Percentiles rank a stretch among this genome's conserved stretches.
These are phyloP conservation scores for Cryptotis parvus DNA, from an alignment of 2,113 vertebrate genomes.

Conservation along the genomic window DNA sequence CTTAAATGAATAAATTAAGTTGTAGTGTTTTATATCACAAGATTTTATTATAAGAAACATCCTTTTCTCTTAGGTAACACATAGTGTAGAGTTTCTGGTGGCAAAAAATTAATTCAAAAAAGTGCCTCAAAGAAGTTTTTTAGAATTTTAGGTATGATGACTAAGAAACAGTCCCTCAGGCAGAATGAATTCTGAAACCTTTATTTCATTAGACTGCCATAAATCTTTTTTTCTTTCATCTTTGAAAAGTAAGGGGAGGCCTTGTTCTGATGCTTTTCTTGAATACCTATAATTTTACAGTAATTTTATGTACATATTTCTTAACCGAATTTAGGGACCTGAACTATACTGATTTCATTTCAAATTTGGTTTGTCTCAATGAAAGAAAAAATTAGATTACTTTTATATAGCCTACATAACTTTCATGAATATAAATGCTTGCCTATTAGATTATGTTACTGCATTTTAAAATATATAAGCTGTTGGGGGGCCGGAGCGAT, in stretches of 20 bases:
- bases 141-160: constrained; percentile 49
- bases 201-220: constrained; percentile 53
- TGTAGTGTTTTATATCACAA: constrained; percentile 62
- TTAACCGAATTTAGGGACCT: constrained; percentile 29
- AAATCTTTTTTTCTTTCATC: constrained; percentile 67
- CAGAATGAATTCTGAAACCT: constrained; percentile 47
- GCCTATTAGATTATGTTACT: neutral
- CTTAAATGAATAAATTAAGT: constrained; percentile 65
- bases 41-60: constrained; percentile 28
- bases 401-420: neutral
- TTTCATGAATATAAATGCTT: neutral
- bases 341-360: constrained; percentile 50
- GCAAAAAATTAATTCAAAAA: constrained; percentile 63
- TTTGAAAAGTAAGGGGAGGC: constrained; percentile 41
- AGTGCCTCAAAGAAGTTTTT: neutral
- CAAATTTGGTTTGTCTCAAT: constrained; percentile 25
- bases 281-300: constrained; percentile 46
- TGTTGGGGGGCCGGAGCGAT: too few relatives aligned
- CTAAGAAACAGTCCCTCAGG: constrained; percentile 50
- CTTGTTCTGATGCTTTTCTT: constrained; percentile 48
- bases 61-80: neutral
- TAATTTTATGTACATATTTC: constrained; percentile 54
- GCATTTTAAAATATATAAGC: neutral
- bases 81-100: neutral
- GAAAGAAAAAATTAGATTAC: neutral